phyloP scores from a whole-genome alignment of 1,140 invertebrate species.

The Hypsibius dujardini region DNA sequence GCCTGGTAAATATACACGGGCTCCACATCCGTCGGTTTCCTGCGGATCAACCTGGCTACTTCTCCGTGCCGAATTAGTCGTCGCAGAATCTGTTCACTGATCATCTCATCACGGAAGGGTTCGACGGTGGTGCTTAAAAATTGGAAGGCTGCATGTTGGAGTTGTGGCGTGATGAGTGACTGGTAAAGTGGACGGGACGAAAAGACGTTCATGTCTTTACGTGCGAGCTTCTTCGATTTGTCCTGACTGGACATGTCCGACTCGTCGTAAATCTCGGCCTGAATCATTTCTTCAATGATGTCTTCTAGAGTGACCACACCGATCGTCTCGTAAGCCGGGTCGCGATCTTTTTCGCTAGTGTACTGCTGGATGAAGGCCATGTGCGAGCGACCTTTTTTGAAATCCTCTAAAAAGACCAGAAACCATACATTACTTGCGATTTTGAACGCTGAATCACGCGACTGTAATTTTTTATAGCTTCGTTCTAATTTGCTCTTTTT shows the following conservation, averaged over 20 bases:
- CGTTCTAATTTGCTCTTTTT: too few relatives aligned
- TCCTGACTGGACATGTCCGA: slow-evolving; percentile 30
- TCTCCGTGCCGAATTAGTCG: neutral
- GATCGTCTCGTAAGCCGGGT: slow-evolving; percentile 33
- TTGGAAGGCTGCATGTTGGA: too few relatives aligned
- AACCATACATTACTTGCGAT: too few relatives aligned
- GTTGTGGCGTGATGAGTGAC: too few relatives aligned
- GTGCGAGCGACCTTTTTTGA: slow-evolving; percentile 32
- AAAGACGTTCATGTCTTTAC: too few relatives aligned
- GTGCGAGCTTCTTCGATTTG: slow-evolving; percentile 31
- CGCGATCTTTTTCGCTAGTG: slow-evolving; percentile 21
- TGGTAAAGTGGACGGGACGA: too few relatives aligned
- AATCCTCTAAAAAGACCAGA: too few relatives aligned
- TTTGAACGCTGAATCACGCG: too few relatives aligned
- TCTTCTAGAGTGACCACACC: slow-evolving; percentile 40
- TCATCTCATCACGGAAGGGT: too few relatives aligned
- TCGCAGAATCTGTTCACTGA: slow-evolving; percentile 56
- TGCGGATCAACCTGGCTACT: neutral
- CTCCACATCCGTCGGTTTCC: neutral
- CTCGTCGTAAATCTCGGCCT: slow-evolving; percentile 40
- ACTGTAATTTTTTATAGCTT: too few relatives aligned
- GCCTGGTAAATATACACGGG: slow-evolving; percentile 20
- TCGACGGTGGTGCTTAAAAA: too few relatives aligned
- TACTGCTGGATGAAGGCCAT: slow-evolving; percentile 9
- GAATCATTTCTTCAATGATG: slow-evolving; percentile 40